Evolutionary conservation across 2,797 vertebrate genomes (phyloP).

Genomic region (Carduelis carduelis): DNA sequence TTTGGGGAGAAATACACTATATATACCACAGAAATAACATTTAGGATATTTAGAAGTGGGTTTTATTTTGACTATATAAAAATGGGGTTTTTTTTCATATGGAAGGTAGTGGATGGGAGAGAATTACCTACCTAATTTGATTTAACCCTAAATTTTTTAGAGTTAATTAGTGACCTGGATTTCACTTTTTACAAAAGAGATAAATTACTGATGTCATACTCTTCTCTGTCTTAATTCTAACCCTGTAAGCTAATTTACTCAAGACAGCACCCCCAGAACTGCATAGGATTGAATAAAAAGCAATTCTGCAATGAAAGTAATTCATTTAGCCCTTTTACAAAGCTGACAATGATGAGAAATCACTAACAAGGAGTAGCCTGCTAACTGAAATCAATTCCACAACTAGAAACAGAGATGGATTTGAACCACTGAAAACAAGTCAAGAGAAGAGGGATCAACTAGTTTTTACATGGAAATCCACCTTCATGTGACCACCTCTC

Average conservation of each 20-base stretch:
- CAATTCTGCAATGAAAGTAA: not conserved
- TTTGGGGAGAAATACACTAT: not conserved
- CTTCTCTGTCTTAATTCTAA: not conserved
- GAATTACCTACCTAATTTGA: not conserved
- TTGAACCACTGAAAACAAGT: not conserved
- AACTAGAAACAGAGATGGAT: not conserved
- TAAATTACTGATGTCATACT: not conserved
- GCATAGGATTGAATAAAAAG: not conserved
- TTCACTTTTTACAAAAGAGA: not conserved
- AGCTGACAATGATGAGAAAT: not conserved
- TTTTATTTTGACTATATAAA: not conserved
- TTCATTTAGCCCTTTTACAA: not conserved
- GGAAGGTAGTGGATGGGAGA: not conserved
- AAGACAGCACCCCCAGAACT: not conserved
- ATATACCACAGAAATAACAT: not conserved
- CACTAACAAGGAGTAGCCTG: not conserved
- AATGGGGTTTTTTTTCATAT: fast-evolving
- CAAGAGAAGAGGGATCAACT: not conserved
- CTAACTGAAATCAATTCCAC: not conserved
- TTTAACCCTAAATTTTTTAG: not conserved
- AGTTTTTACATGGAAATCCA: not conserved
- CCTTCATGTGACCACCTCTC: not conserved
- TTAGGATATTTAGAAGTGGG: not conserved
- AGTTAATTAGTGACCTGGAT: not conserved
- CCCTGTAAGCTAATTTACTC: not conserved